These are phyloP conservation scores for Mechanitis messenoides DNA, from an alignment of 2,888 invertebrate genomes.

Conservation along the genomic window DNA sequence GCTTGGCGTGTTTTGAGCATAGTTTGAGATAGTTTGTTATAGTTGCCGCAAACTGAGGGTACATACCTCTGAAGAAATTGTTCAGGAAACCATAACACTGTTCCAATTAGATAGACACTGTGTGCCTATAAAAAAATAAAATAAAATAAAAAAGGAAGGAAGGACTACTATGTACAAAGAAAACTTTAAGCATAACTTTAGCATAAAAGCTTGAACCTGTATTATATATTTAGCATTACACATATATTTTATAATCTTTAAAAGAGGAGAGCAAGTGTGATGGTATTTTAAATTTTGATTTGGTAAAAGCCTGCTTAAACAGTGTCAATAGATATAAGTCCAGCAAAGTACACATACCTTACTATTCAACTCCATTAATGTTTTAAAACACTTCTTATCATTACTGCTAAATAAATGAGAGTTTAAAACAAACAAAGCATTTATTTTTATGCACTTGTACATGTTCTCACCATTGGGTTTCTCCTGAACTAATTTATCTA, in stretches of 20 bases:
- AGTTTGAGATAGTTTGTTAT: constrained; percentile 62
- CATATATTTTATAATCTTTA: not conserved
- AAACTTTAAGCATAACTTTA: not conserved
- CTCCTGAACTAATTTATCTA: constrained; percentile 75
- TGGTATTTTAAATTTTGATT: no score
- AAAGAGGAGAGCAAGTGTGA: no score
- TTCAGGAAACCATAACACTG: constrained; percentile 90
- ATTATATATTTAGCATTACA: not conserved
- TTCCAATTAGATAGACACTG: constrained; percentile 86
- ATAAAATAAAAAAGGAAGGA: constrained; percentile 8
- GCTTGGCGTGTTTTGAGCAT: constrained; percentile 73
- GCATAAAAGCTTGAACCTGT: no score
- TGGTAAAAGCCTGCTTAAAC: no score
- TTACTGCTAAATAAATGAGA: constrained; percentile 84
- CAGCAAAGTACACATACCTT: constrained; percentile 71
- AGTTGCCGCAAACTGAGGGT: constrained; percentile 73
- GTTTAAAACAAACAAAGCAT: constrained; percentile 81
- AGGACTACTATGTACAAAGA: no score
- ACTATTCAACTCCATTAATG: constrained; percentile 84
- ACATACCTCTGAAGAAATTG: constrained; percentile 83
- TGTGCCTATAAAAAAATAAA: constrained; percentile 76
- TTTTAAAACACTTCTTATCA: constrained; percentile 86
- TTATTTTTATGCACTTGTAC: constrained; percentile 80
- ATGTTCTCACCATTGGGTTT: constrained; percentile 71
- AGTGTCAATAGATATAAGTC: constrained; percentile 8